Conservation (phyloP, 2,113 vertebrate genomes). For the Periophthalmus modestus region DNA sequence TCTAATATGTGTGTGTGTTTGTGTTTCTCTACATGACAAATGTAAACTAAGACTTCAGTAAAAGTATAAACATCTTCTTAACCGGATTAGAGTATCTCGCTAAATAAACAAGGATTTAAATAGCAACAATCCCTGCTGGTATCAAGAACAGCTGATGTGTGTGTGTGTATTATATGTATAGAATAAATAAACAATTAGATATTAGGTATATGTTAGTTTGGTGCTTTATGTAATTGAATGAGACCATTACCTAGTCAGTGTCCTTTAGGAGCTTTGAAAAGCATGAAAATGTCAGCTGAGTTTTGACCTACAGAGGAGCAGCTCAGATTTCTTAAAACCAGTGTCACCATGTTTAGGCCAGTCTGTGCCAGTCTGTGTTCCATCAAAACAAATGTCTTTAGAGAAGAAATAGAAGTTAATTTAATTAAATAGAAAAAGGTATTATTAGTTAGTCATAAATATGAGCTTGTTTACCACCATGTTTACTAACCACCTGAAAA, state of each 20-base stretch:
- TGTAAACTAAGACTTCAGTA: no score
- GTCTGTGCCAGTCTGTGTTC: slow-evolving; percentile 22
- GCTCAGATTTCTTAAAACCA: slow-evolving; percentile 64
- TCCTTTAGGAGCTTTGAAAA: slow-evolving; percentile 46
- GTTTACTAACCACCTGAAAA: not conserved
- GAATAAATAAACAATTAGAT: not conserved
- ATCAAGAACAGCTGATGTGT: not conserved
- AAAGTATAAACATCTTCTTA: not conserved
- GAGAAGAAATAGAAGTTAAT: not conserved
- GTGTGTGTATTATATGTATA: not conserved
- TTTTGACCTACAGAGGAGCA: slow-evolving; percentile 51
- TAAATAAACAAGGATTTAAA: not conserved
- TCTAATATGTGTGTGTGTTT: not conserved
- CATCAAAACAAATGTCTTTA: slow-evolving; percentile 43
- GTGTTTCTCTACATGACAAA: no score
- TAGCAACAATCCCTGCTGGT: not conserved
- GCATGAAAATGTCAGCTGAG: slow-evolving; percentile 52
- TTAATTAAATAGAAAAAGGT: no score
- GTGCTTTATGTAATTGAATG: slow-evolving; percentile 7
- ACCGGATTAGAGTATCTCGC: not conserved
- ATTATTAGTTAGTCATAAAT: no score
- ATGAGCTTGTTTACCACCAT: no score
- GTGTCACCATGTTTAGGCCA: slow-evolving; percentile 47
- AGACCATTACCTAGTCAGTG: slow-evolving; percentile 15
- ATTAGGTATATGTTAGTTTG: not conserved